A percentile compares a stretch with the other conserved stretches of the same genome.
These are phyloP conservation scores for Schizopygopsis malacanthus DNA, from an alignment of 2,797 vertebrate genomes.

Conservation along the genomic window DNA sequence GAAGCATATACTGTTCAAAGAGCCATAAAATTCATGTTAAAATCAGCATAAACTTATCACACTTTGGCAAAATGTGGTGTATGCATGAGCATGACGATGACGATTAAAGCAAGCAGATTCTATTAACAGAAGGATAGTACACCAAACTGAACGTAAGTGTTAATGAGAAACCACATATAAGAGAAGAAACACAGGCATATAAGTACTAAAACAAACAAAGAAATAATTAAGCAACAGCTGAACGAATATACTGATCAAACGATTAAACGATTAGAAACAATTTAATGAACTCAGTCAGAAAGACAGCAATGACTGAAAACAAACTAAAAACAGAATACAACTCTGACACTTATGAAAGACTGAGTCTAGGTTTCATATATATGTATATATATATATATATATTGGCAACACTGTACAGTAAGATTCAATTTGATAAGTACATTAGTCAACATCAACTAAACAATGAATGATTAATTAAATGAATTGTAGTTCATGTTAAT, in stretches of 20 bases:
- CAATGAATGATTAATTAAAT: too few relatives aligned
- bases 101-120: neutral
- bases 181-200: neutral
- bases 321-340: neutral
- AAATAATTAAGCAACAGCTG: neutral
- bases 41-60: neutral
- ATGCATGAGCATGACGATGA: neutral
- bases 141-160: neutral
- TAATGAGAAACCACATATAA: neutral
- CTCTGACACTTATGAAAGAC: neutral
- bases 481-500: too few relatives aligned
- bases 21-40: neutral
- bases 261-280: neutral
- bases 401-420: neutral
- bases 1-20: constrained; percentile 15
- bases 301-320: neutral
- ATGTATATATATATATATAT: too few relatives aligned
- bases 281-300: neutral
- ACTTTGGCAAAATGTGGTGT: neutral
- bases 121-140: neutral
- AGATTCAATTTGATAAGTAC: neutral
- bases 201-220: neutral
- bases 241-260: neutral
- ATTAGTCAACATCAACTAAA: too few relatives aligned
- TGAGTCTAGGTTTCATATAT: neutral